These are phyloP conservation scores for Melanocharis versteri DNA, from an alignment of 2,113 vertebrate species.

Conservation along the genomic window DNA sequence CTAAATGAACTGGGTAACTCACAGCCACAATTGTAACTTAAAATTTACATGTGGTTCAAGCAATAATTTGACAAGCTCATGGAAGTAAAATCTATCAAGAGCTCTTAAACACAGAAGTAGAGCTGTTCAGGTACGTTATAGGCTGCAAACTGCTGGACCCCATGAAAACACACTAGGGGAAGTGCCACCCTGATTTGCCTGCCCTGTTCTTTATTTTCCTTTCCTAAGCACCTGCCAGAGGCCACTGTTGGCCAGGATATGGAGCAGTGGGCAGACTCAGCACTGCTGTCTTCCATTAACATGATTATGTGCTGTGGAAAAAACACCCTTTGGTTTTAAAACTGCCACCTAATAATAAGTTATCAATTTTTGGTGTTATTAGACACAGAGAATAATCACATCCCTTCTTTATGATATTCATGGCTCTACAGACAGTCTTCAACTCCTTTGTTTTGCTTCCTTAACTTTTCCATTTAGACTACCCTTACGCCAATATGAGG, in stretches of 20 bases:
- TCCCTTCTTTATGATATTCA: not conserved
- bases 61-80: not conserved
- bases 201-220: not conserved
- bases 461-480: not conserved
- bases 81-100: not conserved
- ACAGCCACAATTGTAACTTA: not conserved
- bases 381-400: not conserved
- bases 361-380: not conserved
- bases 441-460: not conserved
- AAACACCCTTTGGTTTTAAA: not conserved
- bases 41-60: not conserved
- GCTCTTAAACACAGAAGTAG: not conserved
- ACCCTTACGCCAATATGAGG: accelerated
- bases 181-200: not conserved
- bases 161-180: not conserved
- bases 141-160: not conserved
- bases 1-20: not conserved
- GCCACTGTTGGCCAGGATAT: not conserved
- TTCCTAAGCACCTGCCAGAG: not conserved
- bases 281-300: not conserved
- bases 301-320: not conserved
- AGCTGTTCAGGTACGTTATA: not conserved
- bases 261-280: not conserved
- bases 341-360: not conserved
- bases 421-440: not conserved